Percentiles rank a stretch among this genome's conserved stretches.
phyloP scores from a whole-genome alignment of 2,113 vertebrate species.

The Podiceps cristatus region DNA sequence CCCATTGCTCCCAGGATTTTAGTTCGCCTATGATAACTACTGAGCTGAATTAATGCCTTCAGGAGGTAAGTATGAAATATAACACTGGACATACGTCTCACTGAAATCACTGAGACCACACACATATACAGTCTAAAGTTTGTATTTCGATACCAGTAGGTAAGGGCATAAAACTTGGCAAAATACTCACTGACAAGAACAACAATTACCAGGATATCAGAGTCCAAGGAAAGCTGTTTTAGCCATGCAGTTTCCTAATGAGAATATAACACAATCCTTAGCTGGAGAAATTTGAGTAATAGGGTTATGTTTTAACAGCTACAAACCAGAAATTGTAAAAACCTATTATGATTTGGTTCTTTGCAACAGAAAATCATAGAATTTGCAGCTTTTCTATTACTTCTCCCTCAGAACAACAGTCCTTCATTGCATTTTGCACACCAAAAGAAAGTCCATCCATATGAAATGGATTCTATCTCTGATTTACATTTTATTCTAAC shows the following conservation, averaged over 20 bases:
- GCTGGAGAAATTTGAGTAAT: neutral
- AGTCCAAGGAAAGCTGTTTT: neutral
- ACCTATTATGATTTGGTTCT: neutral
- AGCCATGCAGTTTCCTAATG: neutral
- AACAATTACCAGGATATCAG: neutral
- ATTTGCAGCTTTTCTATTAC: neutral
- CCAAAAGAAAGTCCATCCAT: neutral
- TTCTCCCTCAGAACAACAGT: neutral
- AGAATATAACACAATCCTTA: neutral
- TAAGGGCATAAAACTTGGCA: neutral
- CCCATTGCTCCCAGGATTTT: neutral
- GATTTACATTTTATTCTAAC: neutral
- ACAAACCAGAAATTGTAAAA: neutral
- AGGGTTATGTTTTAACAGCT: neutral
- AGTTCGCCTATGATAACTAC: neutral
- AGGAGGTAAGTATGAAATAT: neutral
- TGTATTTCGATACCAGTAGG: neutral
- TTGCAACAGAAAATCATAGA: neutral
- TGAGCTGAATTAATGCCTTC: too few relatives aligned
- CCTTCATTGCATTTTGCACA: neutral
- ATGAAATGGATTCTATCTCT: neutral
- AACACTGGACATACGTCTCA: neutral
- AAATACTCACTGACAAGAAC: neutral
- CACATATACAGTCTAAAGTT: neutral
- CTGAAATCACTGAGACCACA: neutral